A percentile compares a stretch with the other conserved stretches of the same genome.
Conservation (phyloP, 2,113 vertebrate species). For the Plecturocebus donacophilus region DNA sequence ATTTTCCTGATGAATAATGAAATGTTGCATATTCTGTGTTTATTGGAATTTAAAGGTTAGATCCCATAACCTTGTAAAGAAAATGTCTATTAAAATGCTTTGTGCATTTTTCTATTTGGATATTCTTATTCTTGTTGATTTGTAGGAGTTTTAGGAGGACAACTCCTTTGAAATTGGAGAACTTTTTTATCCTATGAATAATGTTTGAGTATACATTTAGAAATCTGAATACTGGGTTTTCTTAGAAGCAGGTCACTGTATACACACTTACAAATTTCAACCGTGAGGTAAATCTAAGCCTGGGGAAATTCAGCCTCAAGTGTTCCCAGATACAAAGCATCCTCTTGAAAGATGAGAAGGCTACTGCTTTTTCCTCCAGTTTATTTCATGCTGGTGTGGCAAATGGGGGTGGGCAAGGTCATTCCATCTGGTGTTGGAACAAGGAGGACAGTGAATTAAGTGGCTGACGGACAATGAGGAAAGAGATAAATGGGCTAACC, state of each 20-base stretch:
- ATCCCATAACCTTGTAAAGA: not conserved
- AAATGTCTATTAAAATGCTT: not conserved
- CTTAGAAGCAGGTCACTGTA: not conserved
- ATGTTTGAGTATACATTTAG: not conserved
- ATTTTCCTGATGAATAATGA: not conserved
- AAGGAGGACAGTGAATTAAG: not conserved
- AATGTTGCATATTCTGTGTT: not conserved
- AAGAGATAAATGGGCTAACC: fast-evolving
- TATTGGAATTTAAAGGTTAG: not conserved
- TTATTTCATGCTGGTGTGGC: not conserved
- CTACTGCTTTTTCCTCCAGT: not conserved
- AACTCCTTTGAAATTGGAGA: not conserved
- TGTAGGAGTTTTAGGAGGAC: not conserved
- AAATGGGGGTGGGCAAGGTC: not conserved
- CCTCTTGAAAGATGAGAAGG: not conserved
- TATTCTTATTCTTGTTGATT: not conserved
- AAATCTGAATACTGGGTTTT: not conserved
- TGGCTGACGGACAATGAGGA: not conserved
- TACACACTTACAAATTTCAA: not conserved
- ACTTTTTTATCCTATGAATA: not conserved
- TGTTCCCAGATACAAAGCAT: not conserved
- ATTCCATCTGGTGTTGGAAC: fast-evolving
- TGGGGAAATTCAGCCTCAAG: not conserved
- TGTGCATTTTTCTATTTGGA: not conserved
- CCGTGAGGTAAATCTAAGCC: not conserved